A percentile compares a stretch with the other conserved stretches of the same genome.
phyloP scores from a whole-genome alignment of 2,113 vertebrate genomes.

The Cairina moschata region DNA sequence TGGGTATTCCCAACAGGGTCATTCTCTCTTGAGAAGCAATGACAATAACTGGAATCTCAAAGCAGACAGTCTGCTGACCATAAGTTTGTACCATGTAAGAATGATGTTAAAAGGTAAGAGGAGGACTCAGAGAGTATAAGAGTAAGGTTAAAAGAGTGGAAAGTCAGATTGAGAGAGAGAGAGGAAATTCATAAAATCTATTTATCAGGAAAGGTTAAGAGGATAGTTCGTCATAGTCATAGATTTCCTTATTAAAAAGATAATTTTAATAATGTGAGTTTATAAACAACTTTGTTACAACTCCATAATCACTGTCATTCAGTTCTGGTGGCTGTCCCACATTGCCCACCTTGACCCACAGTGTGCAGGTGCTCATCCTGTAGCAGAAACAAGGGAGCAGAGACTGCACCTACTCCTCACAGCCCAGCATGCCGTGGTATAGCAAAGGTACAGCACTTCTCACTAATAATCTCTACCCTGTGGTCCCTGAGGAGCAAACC shows the following conservation, averaged over 20 bases:
- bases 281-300: background rate
- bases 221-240: background rate
- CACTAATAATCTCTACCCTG: background rate
- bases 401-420: rapidly evolving
- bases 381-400: background rate
- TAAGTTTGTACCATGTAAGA: background rate
- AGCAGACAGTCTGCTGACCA: background rate
- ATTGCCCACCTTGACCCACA: background rate
- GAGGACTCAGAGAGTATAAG: background rate
- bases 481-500: background rate
- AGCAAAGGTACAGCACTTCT: rapidly evolving
- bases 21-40: background rate
- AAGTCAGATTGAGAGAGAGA: background rate
- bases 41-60: background rate
- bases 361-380: background rate
- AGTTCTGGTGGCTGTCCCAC: background rate
- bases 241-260: background rate
- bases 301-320: background rate
- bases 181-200: background rate
- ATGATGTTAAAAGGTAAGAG: background rate
- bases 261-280: background rate
- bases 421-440: background rate
- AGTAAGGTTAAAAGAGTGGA: background rate
- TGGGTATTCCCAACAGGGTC: background rate
- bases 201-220: background rate